Conservation (phyloP, 2,797 vertebrate species). For the Fringilla coelebs region DNA sequence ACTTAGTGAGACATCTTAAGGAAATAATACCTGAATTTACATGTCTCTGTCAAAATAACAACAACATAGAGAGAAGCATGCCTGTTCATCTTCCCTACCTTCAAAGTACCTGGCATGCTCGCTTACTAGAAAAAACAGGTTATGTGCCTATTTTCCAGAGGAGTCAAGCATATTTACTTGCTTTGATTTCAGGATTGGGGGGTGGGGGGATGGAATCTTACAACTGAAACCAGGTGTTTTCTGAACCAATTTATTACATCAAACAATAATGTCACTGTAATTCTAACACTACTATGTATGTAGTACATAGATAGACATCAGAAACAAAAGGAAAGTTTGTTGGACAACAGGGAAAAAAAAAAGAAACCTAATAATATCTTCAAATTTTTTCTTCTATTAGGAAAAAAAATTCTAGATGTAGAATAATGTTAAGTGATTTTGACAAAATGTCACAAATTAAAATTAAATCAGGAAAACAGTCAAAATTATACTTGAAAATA, state of each 20-base stretch:
- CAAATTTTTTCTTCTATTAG: not conserved
- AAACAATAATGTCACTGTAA: not conserved
- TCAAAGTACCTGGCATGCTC: not conserved
- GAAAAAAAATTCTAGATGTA: not conserved
- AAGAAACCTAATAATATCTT: not conserved
- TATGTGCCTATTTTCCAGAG: not conserved
- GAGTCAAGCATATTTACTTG: not conserved
- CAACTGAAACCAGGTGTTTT: not conserved
- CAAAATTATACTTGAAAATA: not conserved
- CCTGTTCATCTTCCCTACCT: not conserved
- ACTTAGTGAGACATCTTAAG: not conserved
- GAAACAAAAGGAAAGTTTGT: not conserved
- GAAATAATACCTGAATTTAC: not conserved
- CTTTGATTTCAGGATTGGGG: not conserved
- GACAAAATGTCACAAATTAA: not conserved
- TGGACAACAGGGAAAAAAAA: not conserved
- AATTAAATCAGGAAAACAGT: not conserved
- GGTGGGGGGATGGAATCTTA: fast-evolving
- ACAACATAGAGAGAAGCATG: not conserved
- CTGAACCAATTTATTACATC: not conserved
- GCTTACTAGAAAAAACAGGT: not conserved
- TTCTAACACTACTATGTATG: not conserved
- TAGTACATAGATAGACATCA: not conserved
- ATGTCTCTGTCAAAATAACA: not conserved
- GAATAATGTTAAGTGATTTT: not conserved